Evolutionary conservation across 2,797 vertebrate species (phyloP), one percentile per base, ranked within the genome.

Genomic region (Columba guinea): DNA sequence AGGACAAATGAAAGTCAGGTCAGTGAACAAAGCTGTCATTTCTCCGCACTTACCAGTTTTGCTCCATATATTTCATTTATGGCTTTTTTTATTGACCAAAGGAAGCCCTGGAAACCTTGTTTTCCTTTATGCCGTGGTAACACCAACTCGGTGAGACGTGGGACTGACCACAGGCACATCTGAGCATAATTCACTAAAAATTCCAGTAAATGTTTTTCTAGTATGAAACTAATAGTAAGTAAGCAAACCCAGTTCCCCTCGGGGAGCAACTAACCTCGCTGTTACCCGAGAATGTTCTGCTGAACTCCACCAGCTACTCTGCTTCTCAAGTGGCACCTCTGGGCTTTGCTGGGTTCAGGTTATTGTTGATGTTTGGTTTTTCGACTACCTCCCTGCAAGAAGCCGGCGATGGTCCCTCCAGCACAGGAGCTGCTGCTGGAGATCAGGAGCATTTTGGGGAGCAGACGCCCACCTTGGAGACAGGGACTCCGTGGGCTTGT

Each of bases 211-310:
- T 94, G 91, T 77, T 93, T 92, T 91, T 75, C 85, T 87, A 81
- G 84, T 30, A 77, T 87, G 92, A 83, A 96, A 89, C 91, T 90
- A 96, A 96, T 91, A 68, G 91, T 95, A 90, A 94, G 93, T 84
- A 94, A 95, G 95, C 95, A 91, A 91, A 95, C 74, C 89, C 56
- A 67, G 28, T 52, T 63, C 28, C 88, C 89, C 53, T 80, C 17
- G 0, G 96, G 84, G 95, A 95, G 79, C 73, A 35, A 70, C 92
- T 96, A 89, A 95, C 95, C 95, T 90, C 27, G 32, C 92, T 55
- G 86, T 93, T 94, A 96, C 96, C 96, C 65, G 15, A 87, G 77
- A 81, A 82, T 21, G 13, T 86, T 84, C 84, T 88, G 83, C 90
- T 89, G 82, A 94, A 68, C 76, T 94, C 84, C 76, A 81, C 64